These are phyloP conservation scores for Porites lobata DNA, from an alignment of 92 coral and sea anemone species.

Conservation along the genomic window DNA sequence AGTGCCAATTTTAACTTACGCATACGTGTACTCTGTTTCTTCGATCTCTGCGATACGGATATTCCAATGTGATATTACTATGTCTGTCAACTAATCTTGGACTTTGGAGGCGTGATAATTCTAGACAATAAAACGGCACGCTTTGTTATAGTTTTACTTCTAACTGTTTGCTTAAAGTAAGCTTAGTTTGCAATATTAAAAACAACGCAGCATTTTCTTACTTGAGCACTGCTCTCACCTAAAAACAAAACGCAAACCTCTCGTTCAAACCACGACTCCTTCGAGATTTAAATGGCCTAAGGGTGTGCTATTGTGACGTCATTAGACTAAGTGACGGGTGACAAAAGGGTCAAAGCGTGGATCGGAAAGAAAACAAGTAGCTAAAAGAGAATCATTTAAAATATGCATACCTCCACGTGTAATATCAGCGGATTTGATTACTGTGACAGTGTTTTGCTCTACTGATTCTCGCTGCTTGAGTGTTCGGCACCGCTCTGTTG, in stretches of 20 bases:
- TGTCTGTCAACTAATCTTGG: constrained; percentile 32
- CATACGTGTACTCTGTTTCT: no score
- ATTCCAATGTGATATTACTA: constrained; percentile 11
- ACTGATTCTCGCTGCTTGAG: constrained; percentile 21
- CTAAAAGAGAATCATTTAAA: constrained; percentile 43
- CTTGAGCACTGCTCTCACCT: not conserved
- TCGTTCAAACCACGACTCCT: constrained; percentile 12
- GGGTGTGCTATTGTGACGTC: constrained; percentile 58
- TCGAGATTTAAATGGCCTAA: constrained; percentile 7
- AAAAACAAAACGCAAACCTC: not conserved
- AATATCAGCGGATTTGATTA: constrained; percentile 56
- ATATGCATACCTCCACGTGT: constrained; percentile 65
- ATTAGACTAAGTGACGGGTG: constrained; percentile 6
- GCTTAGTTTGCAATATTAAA: not conserved
- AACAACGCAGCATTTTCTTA: not conserved
- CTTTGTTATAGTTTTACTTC: not conserved
- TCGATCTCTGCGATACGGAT: not conserved
- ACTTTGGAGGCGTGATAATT: constrained; percentile 25
- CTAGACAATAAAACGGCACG: not conserved
- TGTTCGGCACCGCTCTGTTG: constrained; percentile 29
- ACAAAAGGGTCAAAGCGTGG: constrained; percentile 46
- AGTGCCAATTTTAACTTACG: constrained; percentile 6
- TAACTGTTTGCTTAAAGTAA: not conserved
- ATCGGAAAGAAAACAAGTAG: constrained; percentile 28
- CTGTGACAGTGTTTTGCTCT: constrained; percentile 58